Evolutionary conservation across 2,888 invertebrate species (phyloP), one percentile per base, ranked within the genome.

Genomic region (Hirtodrosophila histrioides): DNA sequence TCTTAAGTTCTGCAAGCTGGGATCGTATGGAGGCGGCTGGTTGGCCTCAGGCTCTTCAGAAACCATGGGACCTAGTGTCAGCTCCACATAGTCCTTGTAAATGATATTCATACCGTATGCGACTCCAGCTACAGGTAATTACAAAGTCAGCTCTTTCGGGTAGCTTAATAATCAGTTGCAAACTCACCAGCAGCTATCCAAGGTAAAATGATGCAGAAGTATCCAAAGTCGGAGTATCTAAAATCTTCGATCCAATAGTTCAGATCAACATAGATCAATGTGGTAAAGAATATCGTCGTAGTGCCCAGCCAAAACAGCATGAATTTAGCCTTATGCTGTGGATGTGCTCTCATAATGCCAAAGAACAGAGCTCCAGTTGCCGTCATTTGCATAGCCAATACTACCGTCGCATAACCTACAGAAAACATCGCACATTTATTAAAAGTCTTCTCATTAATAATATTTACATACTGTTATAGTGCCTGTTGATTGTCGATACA

Each of bases 71-170:
- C 31, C 31, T 31, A 31, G 0, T 8, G 61, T 60, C 23, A 60
- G 24, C 12, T 60, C 31, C 29, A 60, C 48, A 31, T 60, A 60
- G 9, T 48, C 39, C 12, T 31, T 23, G 31, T 60, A 61, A 40
- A 61, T 41, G n/a, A 48, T 31, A 29, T 12, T 24, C 7, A 61
- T 12, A 9, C 46, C 11, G 12, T 35, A 46, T 11, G 23, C 24
- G 33, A 65, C 6, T 4, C 7, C 40, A 46, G 5, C 65, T 64
- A 31, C 3, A 44, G 45, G 7, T 2, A 3, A 41, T 29, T 9
- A 17, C 3, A n/a, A 36, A 27, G 3, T 4, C 27, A 27, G 27
- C 27, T 27, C 1, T 3, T 27, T 5, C 1, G 3, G 3, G 6
- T 27, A 2, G 3, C 1, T 27, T 27, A 1, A 27, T 6, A 27